These are phyloP conservation scores for Drosophila barbarae DNA, from an alignment of 2,888 invertebrate species.

Conservation along the genomic window DNA sequence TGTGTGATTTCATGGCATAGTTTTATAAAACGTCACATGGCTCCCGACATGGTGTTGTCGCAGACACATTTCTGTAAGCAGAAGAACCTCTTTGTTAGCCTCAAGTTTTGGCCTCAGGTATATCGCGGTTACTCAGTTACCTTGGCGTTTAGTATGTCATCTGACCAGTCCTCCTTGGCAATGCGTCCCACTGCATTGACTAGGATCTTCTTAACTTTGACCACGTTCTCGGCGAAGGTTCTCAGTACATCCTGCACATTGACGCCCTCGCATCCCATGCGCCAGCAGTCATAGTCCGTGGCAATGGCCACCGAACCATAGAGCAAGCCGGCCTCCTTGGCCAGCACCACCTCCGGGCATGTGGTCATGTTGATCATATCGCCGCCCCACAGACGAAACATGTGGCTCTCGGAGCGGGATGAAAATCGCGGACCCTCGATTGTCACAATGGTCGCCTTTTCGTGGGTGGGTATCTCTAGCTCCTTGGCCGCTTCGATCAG, in stretches of 20 bases:
- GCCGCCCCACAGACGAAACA: constrained; percentile 93
- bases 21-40: constrained; percentile 74
- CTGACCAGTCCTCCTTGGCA: constrained; percentile 86
- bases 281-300: constrained; percentile 99
- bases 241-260: constrained; percentile 87
- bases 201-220: constrained; percentile 88
- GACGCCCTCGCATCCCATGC: constrained; percentile 84
- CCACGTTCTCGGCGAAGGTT: constrained; percentile 88
- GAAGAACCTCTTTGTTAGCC: background rate
- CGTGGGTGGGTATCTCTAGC: constrained; percentile 81
- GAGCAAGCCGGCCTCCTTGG: constrained; percentile 95
- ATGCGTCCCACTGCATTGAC: constrained; percentile 86
- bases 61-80: constrained; percentile 70
- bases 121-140: constrained; percentile 77
- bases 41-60: constrained; percentile 74
- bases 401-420: constrained; percentile 92
- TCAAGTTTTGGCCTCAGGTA: background rate
- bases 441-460: constrained; percentile 86
- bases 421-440: constrained; percentile 97
- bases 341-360: constrained; percentile 96
- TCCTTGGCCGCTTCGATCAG: constrained; percentile 84
- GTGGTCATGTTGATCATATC: constrained; percentile 98
- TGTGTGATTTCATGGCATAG: constrained; percentile 68
- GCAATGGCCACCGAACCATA: constrained; percentile 95
- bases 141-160: constrained; percentile 83